Percentiles rank a stretch among this genome's conserved stretches.
These are phyloP conservation scores for Acrocephalus arundinaceus DNA, from an alignment of 2,113 vertebrate species.

Conservation along the genomic window DNA sequence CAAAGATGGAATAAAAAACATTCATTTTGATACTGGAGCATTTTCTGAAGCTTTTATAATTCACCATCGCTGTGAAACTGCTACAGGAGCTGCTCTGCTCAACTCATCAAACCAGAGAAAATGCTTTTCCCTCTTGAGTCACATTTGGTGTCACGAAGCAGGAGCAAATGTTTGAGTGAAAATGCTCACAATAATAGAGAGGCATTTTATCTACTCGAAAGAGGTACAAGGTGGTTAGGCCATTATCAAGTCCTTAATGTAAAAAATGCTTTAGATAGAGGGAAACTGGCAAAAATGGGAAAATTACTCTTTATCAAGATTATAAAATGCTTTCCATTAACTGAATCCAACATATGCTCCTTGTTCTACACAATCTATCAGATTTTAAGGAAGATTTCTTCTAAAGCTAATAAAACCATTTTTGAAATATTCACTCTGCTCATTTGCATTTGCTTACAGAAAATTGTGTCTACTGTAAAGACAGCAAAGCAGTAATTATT, in stretches of 20 bases:
- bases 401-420: slow-evolving; percentile 1
- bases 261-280: not conserved
- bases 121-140: not conserved
- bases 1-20: not conserved
- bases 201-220: not conserved
- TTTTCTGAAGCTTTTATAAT: not conserved
- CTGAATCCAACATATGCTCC: not conserved
- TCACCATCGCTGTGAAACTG: not conserved
- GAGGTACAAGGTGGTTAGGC: not conserved
- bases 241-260: not conserved
- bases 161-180: not conserved
- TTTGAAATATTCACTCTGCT: slow-evolving; percentile 18
- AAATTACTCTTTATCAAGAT: not conserved
- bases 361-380: not conserved
- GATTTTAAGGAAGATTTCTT: slow-evolving; percentile 9
- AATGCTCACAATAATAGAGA: not conserved
- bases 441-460: slow-evolving; percentile 54
- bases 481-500: slow-evolving; percentile 54
- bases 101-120: not conserved
- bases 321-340: not conserved
- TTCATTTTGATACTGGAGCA: not conserved
- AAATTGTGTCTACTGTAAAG: slow-evolving; percentile 47
- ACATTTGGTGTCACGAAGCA: not conserved
- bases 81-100: not conserved
- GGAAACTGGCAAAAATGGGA: not conserved